phyloP scores from a whole-genome alignment of 2,888 invertebrate genomes.

The Melinopterus prodromus region DNA sequence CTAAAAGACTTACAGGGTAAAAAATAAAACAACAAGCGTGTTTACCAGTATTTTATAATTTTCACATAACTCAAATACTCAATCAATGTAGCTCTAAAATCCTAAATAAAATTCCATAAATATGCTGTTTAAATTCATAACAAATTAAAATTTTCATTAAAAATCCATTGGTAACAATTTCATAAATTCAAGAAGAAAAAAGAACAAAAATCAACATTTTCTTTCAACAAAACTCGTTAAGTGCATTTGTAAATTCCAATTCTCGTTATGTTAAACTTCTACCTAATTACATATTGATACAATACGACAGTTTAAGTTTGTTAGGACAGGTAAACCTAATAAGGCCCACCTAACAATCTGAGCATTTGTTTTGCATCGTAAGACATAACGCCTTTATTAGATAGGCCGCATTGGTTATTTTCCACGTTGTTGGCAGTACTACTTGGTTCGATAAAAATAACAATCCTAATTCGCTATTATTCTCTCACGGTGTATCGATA shows the following conservation, averaged over 20 bases:
- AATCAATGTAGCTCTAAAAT: neutral
- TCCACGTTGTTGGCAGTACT: neutral
- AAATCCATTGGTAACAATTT: constrained; percentile 4
- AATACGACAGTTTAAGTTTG: neutral
- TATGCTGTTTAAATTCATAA: neutral
- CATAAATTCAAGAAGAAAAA: neutral
- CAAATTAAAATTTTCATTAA: neutral
- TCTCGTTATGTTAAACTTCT: neutral
- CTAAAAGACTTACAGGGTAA: neutral
- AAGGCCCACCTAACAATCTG: neutral
- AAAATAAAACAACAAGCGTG: neutral
- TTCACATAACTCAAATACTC: neutral
- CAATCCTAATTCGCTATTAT: neutral
- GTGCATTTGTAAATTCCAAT: neutral
- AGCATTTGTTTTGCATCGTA: neutral
- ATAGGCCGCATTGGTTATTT: neutral
- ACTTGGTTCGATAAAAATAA: neutral
- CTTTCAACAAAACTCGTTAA: neutral
- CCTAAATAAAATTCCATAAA: constrained; percentile 4
- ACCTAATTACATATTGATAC: constrained; percentile 4
- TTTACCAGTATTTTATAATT: neutral
- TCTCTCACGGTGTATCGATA: neutral
- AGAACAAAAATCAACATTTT: neutral
- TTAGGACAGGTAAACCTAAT: neutral
- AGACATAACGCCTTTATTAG: neutral